Percentiles rank a stretch among this genome's conserved stretches.
Conservation (phyloP, 2,888 invertebrate genomes). For the Latrodectus hesperus region DNA sequence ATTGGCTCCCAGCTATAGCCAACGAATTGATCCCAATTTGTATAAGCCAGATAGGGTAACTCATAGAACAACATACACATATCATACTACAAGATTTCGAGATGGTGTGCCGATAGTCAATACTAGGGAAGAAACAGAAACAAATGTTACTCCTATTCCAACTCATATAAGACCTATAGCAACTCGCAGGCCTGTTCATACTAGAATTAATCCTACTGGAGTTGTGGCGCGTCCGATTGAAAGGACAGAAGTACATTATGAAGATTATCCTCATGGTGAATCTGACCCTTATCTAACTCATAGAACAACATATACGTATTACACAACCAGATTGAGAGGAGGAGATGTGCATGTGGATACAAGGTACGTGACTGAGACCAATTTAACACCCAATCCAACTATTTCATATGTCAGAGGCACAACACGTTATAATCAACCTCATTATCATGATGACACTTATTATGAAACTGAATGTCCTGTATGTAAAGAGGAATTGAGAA, state of each 20-base stretch:
- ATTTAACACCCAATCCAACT: slow-evolving; percentile 59
- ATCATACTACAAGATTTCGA: slow-evolving; percentile 71
- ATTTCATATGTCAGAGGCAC: slow-evolving; percentile 22
- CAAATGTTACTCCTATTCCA: slow-evolving; percentile 66
- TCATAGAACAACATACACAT: slow-evolving; percentile 74
- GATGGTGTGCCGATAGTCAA: slow-evolving; percentile 69
- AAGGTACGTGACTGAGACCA: slow-evolving; percentile 69
- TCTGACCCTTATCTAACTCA: slow-evolving; percentile 70
- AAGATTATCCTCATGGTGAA: not conserved
- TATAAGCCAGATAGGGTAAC: slow-evolving; percentile 58
- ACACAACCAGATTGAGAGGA: slow-evolving; percentile 69
- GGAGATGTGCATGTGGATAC: slow-evolving; percentile 69
- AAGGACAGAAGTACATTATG: slow-evolving; percentile 11
- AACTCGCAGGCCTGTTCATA: not conserved
- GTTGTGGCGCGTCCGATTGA: slow-evolving; percentile 14
- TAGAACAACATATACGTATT: slow-evolving; percentile 73
- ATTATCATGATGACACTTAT: slow-evolving; percentile 26
- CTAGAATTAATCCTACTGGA: slow-evolving; percentile 34
- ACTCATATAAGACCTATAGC: slow-evolving; percentile 32
- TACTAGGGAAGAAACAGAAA: slow-evolving; percentile 69
- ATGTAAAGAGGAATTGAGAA: slow-evolving; percentile 36
- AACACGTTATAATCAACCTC: slow-evolving; percentile 19
- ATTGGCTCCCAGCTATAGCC: slow-evolving; percentile 18
- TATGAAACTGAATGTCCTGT: slow-evolving; percentile 46
- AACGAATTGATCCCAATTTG: slow-evolving; percentile 57